phyloP scores from a whole-genome alignment of 1,140 invertebrate species.

The Prorops nasuta region DNA sequence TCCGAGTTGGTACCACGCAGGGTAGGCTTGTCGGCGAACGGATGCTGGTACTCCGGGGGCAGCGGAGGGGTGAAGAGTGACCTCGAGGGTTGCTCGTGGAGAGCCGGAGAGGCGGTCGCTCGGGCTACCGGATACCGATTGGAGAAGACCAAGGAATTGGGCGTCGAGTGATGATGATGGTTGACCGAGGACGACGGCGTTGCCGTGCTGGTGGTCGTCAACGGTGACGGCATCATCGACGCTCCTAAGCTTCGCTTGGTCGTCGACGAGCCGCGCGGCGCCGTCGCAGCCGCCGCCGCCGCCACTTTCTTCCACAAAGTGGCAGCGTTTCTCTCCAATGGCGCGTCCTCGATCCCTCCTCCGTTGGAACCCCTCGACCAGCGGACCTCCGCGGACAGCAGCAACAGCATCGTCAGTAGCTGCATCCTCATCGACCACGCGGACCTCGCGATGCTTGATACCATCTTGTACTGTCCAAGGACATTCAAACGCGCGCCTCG shows the following conservation, averaged over 20 bases:
- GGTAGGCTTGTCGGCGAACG: conserved; percentile 81
- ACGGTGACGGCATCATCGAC: conserved; percentile 63
- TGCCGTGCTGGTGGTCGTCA: conserved; percentile 57
- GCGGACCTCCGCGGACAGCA: conserved; percentile 9
- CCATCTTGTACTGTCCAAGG: conserved; percentile 2
- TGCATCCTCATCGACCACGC: conserved; percentile 16
- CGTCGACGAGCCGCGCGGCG: conserved; percentile 64
- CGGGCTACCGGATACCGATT: conserved; percentile 36
- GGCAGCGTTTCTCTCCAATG: too few relatives aligned
- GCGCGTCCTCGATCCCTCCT: too few relatives aligned
- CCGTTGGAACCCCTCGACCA: too few relatives aligned
- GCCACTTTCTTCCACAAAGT: too few relatives aligned
- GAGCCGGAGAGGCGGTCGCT: conserved; percentile 42
- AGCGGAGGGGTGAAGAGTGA: conserved; percentile 76
- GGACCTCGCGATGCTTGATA: conserved; percentile 22
- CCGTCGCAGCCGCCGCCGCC: conserved; percentile 44
- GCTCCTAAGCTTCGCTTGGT: conserved; percentile 67
- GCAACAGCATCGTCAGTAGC: conserved; percentile 2
- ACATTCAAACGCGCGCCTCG: conserved; percentile 10
- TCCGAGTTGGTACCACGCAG: conserved; percentile 68
- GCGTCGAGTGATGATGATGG: not conserved
- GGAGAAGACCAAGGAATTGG: conserved; percentile 39
- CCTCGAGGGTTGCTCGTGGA: conserved; percentile 68
- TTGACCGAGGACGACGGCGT: conserved; percentile 31
- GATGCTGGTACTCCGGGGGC: conserved; percentile 74